phyloP scores from a whole-genome alignment of 2,888 invertebrate genomes.

The Tethea ocularis region DNA sequence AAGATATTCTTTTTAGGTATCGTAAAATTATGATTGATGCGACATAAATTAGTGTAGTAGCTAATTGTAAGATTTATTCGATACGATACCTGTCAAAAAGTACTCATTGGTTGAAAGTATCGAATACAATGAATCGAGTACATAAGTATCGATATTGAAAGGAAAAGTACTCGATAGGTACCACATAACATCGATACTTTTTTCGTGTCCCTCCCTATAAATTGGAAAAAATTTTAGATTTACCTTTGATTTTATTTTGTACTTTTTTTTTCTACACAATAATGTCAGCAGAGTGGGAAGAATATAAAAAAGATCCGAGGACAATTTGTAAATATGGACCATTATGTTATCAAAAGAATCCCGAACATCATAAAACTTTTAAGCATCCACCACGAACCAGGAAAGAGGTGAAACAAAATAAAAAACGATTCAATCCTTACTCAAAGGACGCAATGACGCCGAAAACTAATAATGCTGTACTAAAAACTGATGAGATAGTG shows the following conservation, averaged over 20 bases:
- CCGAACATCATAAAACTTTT: slow-evolving; percentile 87
- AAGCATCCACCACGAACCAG: slow-evolving; percentile 87
- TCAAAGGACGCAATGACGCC: slow-evolving; percentile 23
- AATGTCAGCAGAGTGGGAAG: slow-evolving; percentile 71
- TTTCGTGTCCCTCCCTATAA: too few relatives aligned
- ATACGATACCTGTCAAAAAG: too few relatives aligned
- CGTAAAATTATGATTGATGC: too few relatives aligned
- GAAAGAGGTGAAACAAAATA: slow-evolving; percentile 40
- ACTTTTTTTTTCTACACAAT: slow-evolving; percentile 10
- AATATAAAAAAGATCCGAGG: slow-evolving; percentile 72
- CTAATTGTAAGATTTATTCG: too few relatives aligned
- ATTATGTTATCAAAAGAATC: slow-evolving; percentile 93
- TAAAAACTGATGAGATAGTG: slow-evolving; percentile 13
- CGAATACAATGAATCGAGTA: too few relatives aligned
- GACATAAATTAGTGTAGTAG: too few relatives aligned
- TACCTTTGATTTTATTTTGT: not conserved
- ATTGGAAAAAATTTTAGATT: too few relatives aligned
- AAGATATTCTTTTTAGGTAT: too few relatives aligned
- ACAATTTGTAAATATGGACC: slow-evolving; percentile 89
- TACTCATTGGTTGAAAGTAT: too few relatives aligned
- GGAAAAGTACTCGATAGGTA: too few relatives aligned
- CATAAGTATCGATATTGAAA: too few relatives aligned
- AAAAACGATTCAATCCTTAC: slow-evolving; percentile 52
- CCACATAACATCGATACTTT: too few relatives aligned
- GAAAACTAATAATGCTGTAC: slow-evolving; percentile 15